These are phyloP conservation scores for Crioceris asparagi DNA, from an alignment of 2,888 invertebrate species.

Conservation along the genomic window DNA sequence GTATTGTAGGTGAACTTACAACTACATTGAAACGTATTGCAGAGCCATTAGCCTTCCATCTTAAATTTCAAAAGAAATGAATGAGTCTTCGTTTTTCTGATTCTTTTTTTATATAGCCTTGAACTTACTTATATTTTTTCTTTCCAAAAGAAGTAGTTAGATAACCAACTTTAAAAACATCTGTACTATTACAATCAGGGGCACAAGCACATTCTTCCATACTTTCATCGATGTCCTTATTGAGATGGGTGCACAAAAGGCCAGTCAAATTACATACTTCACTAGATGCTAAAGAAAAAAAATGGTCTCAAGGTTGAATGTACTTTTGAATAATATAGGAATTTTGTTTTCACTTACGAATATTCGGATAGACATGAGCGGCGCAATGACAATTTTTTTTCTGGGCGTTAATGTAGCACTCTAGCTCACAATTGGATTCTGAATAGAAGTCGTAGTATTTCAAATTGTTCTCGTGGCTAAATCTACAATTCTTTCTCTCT, in stretches of 20 bases:
- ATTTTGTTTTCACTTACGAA: conserved; percentile 3
- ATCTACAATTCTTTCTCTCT: conserved; percentile 3
- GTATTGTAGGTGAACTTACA: conserved; percentile 3
- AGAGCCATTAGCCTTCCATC: neutral
- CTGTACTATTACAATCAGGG: conserved; percentile 5
- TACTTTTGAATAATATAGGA: neutral
- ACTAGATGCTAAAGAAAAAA: neutral
- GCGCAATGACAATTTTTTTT: conserved; percentile 6
- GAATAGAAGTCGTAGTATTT: conserved; percentile 7
- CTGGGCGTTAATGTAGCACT: conserved; percentile 8
- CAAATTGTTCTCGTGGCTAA: conserved; percentile 6
- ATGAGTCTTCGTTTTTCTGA: neutral
- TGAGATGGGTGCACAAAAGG: neutral
- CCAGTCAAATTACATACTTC: conserved; percentile 6
- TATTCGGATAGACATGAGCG: conserved; percentile 5
- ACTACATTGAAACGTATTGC: neutral
- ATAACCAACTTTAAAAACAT: conserved; percentile 4
- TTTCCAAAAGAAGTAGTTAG: neutral
- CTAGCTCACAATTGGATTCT: conserved; percentile 7
- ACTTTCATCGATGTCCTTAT: conserved; percentile 1
- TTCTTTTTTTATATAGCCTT: neutral
- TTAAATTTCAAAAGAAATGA: conserved; percentile 1
- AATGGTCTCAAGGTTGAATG: no score
- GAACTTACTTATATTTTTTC: neutral
- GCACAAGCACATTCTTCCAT: conserved; percentile 2